Evolutionary conservation across 2,797 vertebrate genomes (phyloP).

Genomic region (Graptemys geographica): DNA sequence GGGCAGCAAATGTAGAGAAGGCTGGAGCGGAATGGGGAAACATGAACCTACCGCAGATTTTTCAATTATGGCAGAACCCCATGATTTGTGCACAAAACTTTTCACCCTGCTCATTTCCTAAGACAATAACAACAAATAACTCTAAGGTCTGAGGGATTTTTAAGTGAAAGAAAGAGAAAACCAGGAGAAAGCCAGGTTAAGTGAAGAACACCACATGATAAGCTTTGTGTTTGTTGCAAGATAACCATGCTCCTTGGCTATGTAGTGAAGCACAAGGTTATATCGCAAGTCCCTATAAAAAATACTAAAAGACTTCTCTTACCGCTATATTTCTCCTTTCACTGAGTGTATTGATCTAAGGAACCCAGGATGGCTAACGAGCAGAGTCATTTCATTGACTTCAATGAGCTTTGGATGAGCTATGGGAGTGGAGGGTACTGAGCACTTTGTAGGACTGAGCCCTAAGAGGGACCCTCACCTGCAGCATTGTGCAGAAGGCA

Average conservation of each 20-base stretch:
- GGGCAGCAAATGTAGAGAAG: constrained; percentile 6
- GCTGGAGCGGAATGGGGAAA: not conserved
- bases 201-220: not conserved
- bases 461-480: constrained; percentile 4
- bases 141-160: not conserved
- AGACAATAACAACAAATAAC: constrained; percentile 31
- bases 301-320: not conserved
- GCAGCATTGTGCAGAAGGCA: not conserved
- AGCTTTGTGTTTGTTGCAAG: not conserved
- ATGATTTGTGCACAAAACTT: not conserved
- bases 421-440: not conserved
- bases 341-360: not conserved
- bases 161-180: not conserved
- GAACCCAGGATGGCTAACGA: not conserved
- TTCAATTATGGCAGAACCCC: constrained; percentile 34
- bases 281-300: not conserved
- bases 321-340: not conserved
- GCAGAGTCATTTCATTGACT: accelerated
- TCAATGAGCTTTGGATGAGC: not conserved
- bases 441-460: not conserved
- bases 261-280: not conserved
- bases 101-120: constrained; percentile 6
- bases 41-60: not conserved
- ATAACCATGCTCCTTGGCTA: not conserved
- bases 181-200: not conserved